A percentile compares a stretch with the other conserved stretches of the same genome.
These are phyloP conservation scores for Zele albiditarsus DNA, from an alignment of 2,888 invertebrate genomes.

Conservation along the genomic window DNA sequence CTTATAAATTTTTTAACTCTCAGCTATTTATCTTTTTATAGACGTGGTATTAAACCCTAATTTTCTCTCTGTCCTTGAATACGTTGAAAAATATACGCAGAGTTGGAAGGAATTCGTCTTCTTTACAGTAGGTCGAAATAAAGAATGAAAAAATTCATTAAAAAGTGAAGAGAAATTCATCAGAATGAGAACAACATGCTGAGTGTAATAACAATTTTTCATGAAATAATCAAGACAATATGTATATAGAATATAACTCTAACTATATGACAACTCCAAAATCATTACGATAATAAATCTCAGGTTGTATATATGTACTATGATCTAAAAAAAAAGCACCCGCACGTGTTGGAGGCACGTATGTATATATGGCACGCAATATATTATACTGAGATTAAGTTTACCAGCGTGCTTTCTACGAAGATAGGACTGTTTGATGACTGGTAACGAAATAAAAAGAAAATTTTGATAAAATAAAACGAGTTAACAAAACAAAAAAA, in stretches of 20 bases:
- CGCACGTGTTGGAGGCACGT: not conserved
- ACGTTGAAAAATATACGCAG: not conserved
- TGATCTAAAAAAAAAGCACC: not conserved
- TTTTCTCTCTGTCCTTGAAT: not conserved
- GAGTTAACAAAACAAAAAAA: not conserved
- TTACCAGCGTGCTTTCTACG: not conserved
- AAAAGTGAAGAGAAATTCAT: not conserved
- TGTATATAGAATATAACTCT: not conserved
- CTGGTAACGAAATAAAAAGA: not conserved
- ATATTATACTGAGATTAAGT: not conserved
- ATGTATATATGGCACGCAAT: not conserved
- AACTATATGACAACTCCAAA: not conserved
- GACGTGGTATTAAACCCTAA: constrained; percentile 5
- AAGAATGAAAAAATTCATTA: not conserved
- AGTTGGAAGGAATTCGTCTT: not conserved
- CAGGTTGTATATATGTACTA: not conserved
- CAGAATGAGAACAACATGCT: not conserved
- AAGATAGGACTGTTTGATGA: not conserved
- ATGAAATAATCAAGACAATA: not conserved
- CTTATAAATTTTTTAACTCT: constrained; percentile 7
- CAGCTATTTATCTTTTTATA: constrained; percentile 1
- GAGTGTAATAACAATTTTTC: not conserved
- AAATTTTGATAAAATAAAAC: not conserved
- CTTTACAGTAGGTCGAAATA: not conserved
- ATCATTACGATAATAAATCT: not conserved